phyloP scores from a whole-genome alignment of 2,888 invertebrate species.

The Tetanocera ferruginea region DNA sequence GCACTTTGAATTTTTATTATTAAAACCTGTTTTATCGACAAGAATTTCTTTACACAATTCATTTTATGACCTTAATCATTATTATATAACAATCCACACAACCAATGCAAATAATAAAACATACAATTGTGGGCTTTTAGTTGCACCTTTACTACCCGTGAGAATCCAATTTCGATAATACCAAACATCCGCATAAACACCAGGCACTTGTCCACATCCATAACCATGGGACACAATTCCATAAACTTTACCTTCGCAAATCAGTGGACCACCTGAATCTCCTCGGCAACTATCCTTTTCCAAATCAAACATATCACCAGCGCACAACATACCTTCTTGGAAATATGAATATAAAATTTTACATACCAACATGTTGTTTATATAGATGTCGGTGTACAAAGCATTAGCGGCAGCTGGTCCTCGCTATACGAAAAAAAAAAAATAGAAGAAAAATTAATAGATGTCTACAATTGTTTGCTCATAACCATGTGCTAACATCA shows the following conservation, averaged over 20 bases:
- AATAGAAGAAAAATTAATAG: no score
- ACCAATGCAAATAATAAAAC: no score
- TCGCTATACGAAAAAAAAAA: slow-evolving; percentile 34
- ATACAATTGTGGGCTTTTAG: no score
- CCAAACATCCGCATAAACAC: slow-evolving; percentile 21
- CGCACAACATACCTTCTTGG: slow-evolving; percentile 39
- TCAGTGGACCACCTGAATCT: slow-evolving; percentile 52
- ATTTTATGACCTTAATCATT: no score
- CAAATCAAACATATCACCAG: slow-evolving; percentile 1
- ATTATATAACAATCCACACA: background rate
- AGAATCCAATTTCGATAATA: slow-evolving; percentile 25
- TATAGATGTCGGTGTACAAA: slow-evolving; percentile 33
- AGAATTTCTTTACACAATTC: no score
- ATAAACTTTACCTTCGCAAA: slow-evolving; percentile 45
- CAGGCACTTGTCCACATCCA: background rate
- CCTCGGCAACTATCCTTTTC: slow-evolving; percentile 43
- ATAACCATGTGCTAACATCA: slow-evolving; percentile 40
- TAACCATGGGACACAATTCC: slow-evolving; percentile 45
- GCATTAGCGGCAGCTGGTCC: slow-evolving; percentile 48
- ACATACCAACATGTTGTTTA: slow-evolving; percentile 20
- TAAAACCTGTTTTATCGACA: no score
- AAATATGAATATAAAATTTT: slow-evolving; percentile 1
- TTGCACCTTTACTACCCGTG: background rate
- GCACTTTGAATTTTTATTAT: no score
- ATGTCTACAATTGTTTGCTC: no score